Evolutionary conservation across 2,113 vertebrate species (phyloP), one percentile per base, ranked within the genome.

Genomic region (Petaurus breviceps): DNA sequence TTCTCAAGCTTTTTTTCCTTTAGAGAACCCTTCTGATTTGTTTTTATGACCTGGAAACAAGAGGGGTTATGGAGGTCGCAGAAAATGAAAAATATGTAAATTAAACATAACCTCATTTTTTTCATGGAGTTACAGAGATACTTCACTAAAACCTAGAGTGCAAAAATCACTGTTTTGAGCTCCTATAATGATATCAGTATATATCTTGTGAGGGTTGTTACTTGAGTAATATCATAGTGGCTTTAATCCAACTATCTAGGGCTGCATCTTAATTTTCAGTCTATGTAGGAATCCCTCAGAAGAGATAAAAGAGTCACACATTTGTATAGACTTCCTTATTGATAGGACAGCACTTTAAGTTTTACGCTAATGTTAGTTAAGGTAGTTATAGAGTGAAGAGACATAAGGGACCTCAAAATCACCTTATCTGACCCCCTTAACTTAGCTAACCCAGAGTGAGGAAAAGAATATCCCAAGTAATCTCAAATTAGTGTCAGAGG

Each of bases 1-100:
- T 51, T 93, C 8, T 89, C 25, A 47, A 55, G 24, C 24, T 93
- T 97, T 90, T 90, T 28, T 52, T 91, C 91, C 51, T 43, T 90
- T 95, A 91, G 90, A 55, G 37, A 93, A 8, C 68, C n/a, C 7
- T 93, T 89, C 51, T 77, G 7, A 19, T 91, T 52, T 94, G 46
- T 92, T 52, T 93, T 92, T 11, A 91, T 50, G 0, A 91, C n/a
- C 26, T 8, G 10, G 55, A 57, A 57, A 57, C 24, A 23, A 57
- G 26, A 28, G 8, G 55, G 8, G 4, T 57, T 57, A 57, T 57
- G 2, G 25, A 26, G 8, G 24, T 28, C 28, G 55, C 24, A 28
- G 55, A 28, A 28, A 26, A 57, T 57, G 26, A 57, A 57, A 57
- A 8, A 57, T 28, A 19, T 55, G 16, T 55, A 55, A 55, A 55